These are phyloP conservation scores for Tachysurus vachellii DNA, from an alignment of 2,113 vertebrate genomes.

Conservation along the genomic window DNA sequence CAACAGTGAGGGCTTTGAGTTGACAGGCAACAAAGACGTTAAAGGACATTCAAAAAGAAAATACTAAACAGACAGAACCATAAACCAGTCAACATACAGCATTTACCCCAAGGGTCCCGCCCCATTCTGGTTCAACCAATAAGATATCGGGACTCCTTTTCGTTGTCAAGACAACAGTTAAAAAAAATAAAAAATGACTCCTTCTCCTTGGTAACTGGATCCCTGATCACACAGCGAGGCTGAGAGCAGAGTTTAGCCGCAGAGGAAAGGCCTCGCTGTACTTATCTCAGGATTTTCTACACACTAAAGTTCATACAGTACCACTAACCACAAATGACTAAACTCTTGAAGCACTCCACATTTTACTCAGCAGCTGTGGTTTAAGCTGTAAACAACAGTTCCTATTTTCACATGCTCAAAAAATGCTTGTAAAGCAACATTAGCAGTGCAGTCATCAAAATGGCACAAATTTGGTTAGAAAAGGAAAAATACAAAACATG, in stretches of 20 bases:
- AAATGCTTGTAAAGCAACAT: neutral
- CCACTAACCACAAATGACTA: neutral
- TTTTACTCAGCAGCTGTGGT: conserved; percentile 17
- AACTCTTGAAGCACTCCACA: neutral
- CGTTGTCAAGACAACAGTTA: conserved; percentile 67
- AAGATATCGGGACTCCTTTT: conserved; percentile 42
- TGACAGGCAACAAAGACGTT: neutral
- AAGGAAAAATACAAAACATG: neutral
- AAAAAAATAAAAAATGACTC: conserved; percentile 30
- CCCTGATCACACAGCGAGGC: conserved; percentile 22
- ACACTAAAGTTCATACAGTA: neutral
- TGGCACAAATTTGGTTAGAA: neutral
- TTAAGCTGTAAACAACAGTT: neutral
- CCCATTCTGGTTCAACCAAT: conserved; percentile 52
- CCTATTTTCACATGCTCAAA: neutral
- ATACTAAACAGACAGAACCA: neutral
- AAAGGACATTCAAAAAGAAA: neutral
- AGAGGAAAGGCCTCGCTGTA: conserved; percentile 9
- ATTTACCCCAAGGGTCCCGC: neutral
- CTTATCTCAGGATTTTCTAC: conserved; percentile 2
- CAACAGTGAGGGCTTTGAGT: neutral
- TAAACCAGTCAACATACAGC: neutral
- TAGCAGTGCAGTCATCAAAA: neutral
- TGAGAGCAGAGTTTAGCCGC: neutral
- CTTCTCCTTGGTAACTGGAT: conserved; percentile 59